Percentiles rank a stretch among this genome's conserved stretches.
phyloP scores from a whole-genome alignment of 1,140 invertebrate genomes.

The Diabrotica undecimpunctata region DNA sequence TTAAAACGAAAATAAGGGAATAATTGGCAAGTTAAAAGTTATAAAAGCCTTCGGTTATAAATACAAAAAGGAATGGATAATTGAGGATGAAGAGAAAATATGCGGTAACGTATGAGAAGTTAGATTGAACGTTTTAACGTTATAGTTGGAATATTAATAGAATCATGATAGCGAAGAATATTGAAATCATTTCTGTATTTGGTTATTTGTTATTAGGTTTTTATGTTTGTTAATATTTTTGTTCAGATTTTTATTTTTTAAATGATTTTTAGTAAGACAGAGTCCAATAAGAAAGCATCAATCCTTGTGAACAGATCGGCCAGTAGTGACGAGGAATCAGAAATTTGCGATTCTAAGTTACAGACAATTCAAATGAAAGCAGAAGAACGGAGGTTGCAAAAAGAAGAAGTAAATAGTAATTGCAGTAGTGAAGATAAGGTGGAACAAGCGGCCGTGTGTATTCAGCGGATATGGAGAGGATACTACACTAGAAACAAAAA shows the following conservation, averaged over 20 bases:
- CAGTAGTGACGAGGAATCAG: slow-evolving; percentile 58
- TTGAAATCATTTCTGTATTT: too few species aligned
- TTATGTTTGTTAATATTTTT: too few species aligned
- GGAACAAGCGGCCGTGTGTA: slow-evolving; percentile 63
- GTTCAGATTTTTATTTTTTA: slow-evolving; percentile 3
- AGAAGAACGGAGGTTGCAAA: slow-evolving; percentile 52
- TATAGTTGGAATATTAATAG: too few species aligned
- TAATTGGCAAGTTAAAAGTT: too few species aligned
- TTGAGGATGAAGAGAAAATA: too few species aligned
- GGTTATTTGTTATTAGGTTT: too few species aligned
- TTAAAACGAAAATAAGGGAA: too few species aligned
- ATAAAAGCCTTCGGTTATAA: too few species aligned
- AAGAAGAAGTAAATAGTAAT: slow-evolving; percentile 44
- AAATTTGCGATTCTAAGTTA: slow-evolving; percentile 59
- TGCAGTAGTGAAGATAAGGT: slow-evolving; percentile 42
- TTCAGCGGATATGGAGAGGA: slow-evolving; percentile 86
- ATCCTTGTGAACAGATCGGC: slow-evolving; percentile 38
- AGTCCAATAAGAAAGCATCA: slow-evolving; percentile 30
- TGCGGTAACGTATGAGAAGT: too few species aligned
- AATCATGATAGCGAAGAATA: too few species aligned
- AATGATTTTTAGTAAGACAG: slow-evolving; percentile 11
- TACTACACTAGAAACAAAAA: slow-evolving; percentile 77
- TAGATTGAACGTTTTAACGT: too few species aligned
- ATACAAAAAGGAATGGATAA: too few species aligned
- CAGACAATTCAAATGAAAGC: slow-evolving; percentile 56